phyloP scores from a whole-genome alignment of 2,797 vertebrate genomes.

The Thamnophis elegans region DNA sequence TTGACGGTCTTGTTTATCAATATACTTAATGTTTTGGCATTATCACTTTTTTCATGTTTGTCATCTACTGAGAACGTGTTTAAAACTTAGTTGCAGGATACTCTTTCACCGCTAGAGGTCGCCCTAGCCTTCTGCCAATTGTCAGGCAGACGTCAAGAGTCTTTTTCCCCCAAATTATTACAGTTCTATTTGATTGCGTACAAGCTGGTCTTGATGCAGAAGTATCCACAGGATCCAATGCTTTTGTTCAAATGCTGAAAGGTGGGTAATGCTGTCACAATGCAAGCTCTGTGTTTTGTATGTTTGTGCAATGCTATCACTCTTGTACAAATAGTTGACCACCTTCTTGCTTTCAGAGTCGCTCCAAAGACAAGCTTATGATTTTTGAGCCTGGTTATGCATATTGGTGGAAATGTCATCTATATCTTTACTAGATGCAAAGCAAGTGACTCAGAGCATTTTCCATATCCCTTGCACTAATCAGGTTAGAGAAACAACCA shows the following conservation, averaged over 20 bases:
- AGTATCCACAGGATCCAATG: neutral
- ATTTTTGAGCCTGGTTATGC: neutral
- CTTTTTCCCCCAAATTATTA: neutral
- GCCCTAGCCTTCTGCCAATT: neutral
- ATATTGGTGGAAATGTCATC: neutral
- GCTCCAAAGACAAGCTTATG: no score
- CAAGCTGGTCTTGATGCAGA: neutral
- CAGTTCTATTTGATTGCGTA: neutral
- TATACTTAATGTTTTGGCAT: neutral
- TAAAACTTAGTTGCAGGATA: neutral
- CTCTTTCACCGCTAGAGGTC: neutral
- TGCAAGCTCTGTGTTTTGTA: neutral
- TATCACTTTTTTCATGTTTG: neutral
- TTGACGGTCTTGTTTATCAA: neutral
- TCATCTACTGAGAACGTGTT: neutral
- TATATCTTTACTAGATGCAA: neutral
- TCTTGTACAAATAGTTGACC: neutral
- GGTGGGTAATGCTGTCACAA: neutral
- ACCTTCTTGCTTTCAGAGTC: neutral
- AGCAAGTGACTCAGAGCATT: neutral
- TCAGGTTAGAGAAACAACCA: neutral
- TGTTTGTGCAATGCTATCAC: neutral
- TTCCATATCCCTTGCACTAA: neutral
- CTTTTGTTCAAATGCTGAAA: neutral
- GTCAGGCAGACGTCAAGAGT: neutral